Evolutionary conservation across 2,797 vertebrate genomes (phyloP).

Genomic region (Sebastes cheni): DNA sequence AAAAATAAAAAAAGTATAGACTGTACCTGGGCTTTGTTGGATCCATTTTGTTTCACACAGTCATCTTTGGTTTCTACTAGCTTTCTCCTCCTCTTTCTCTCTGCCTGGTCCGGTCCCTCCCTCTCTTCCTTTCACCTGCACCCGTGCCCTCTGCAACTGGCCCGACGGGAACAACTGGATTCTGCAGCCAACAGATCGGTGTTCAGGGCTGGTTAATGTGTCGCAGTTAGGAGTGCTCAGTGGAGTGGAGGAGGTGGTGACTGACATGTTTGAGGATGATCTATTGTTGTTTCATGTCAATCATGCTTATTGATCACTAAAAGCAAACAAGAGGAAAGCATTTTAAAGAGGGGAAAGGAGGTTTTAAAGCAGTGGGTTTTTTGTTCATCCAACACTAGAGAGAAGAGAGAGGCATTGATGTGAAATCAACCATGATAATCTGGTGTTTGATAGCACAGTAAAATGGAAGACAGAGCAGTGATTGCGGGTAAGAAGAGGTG

Average conservation of each 20-base stretch:
- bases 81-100: slow-evolving; percentile 58
- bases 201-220: slow-evolving; percentile 51
- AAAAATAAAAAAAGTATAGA: slow-evolving; percentile 3
- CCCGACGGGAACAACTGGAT: slow-evolving; percentile 77
- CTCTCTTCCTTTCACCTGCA: slow-evolving; percentile 67
- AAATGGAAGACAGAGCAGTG: background rate
- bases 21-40: slow-evolving; percentile 75
- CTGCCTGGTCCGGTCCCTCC: slow-evolving; percentile 53
- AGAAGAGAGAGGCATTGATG: background rate
- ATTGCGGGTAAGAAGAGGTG: background rate
- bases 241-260: slow-evolving; percentile 12
- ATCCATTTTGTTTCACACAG: slow-evolving; percentile 76
- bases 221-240: slow-evolving; percentile 24
- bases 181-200: slow-evolving; percentile 62
- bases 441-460: background rate
- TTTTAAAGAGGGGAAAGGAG: background rate
- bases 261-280: slow-evolving; percentile 7
- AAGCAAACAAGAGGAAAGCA: slow-evolving; percentile 21
- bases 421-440: background rate
- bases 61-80: slow-evolving; percentile 75
- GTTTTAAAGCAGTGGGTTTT: background rate
- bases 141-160: slow-evolving; percentile 60
- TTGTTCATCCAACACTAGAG: background rate
- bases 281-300: slow-evolving; percentile 27
- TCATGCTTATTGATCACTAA: slow-evolving; percentile 6